Evolutionary conservation across 2,113 vertebrate genomes (phyloP).

Genomic region (Candoia aspera): DNA sequence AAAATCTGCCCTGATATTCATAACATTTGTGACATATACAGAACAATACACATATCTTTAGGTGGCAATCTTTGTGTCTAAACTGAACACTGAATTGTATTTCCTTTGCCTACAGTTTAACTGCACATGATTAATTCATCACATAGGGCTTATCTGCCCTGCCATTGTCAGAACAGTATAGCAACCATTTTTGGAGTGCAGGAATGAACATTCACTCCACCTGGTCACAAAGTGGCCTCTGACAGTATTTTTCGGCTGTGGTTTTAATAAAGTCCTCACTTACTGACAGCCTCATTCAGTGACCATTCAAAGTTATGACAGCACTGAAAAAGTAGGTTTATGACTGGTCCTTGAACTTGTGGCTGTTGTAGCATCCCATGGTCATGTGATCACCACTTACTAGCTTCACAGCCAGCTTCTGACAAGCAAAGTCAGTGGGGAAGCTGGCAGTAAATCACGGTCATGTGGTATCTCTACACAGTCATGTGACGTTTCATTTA

Average conservation of each 20-base stretch:
- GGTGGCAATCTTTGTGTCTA: neutral
- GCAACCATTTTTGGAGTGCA: neutral
- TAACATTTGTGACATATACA: neutral
- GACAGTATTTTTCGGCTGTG: neutral
- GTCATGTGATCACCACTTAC: neutral
- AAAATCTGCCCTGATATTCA: neutral
- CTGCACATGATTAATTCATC: neutral
- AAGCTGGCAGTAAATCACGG: neutral
- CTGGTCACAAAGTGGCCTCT: neutral
- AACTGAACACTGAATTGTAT: neutral
- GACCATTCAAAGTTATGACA: neutral
- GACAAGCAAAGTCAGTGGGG: neutral
- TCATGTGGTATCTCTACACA: neutral
- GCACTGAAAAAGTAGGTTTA: neutral
- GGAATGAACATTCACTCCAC: neutral
- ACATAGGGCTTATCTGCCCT: neutral
- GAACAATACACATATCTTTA: neutral
- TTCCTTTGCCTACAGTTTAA: neutral
- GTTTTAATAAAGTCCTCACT: neutral
- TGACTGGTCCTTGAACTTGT: neutral
- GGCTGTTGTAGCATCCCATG: neutral
- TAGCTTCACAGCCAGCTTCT: neutral
- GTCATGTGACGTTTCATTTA: neutral
- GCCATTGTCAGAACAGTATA: neutral
- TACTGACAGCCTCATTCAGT: neutral